These are phyloP conservation scores for Clivina fossor DNA, from an alignment of 2,888 invertebrate species.

Conservation along the genomic window DNA sequence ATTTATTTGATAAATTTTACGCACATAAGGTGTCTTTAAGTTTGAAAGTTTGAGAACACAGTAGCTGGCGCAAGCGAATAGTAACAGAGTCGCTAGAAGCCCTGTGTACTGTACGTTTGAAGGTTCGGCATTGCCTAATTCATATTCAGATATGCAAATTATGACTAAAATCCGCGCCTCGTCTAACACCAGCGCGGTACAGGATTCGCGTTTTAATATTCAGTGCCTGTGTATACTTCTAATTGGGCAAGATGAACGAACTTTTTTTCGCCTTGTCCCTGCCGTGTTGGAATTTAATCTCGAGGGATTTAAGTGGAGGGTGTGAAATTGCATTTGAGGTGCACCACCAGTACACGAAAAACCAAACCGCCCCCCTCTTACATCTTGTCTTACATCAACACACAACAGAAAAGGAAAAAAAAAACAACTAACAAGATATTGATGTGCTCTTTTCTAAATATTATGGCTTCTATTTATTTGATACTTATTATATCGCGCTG, in stretches of 20 bases:
- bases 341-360: no score
- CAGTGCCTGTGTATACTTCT: conserved; percentile 29
- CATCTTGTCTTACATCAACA: no score
- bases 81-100: background rate
- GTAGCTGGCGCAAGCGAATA: no score
- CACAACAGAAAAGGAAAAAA: no score
- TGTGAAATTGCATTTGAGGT: conserved; percentile 24
- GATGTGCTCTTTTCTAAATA: no score
- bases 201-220: conserved; percentile 25
- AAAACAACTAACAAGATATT: no score
- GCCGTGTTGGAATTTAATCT: conserved; percentile 26
- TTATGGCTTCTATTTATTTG: no score
- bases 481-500: no score
- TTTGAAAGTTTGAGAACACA: no score
- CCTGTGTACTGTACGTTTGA: conserved; percentile 2
- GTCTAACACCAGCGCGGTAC: conserved; percentile 19
- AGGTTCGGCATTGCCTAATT: conserved; percentile 20
- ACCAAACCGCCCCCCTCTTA: no score
- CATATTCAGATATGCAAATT: conserved; percentile 30
- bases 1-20: no score
- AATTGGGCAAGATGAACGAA: conserved; percentile 29
- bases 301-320: conserved; percentile 3
- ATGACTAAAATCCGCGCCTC: conserved; percentile 18
- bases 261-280: conserved; percentile 27
- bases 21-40: no score